Evolutionary conservation across 2,888 invertebrate species (phyloP).

Genomic region (Scrobipalpa costella): DNA sequence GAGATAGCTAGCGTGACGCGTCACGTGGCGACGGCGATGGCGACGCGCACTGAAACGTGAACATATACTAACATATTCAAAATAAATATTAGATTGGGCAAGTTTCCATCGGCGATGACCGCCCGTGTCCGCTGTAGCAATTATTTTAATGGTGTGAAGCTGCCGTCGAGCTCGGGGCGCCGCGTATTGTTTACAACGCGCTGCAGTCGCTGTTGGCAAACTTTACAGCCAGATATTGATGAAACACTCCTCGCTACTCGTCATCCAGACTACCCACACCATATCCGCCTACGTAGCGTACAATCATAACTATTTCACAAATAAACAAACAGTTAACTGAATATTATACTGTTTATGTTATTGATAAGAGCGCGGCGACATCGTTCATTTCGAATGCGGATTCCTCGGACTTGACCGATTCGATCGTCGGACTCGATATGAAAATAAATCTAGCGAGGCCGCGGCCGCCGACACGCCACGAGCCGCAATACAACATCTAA

Average conservation of each 20-base stretch:
- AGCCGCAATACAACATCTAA: too few species aligned
- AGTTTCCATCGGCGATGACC: conserved; percentile 54
- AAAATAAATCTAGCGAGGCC: not conserved
- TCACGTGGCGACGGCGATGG: conserved; percentile 21
- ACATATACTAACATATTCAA: conserved; percentile 22
- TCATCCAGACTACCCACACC: not conserved
- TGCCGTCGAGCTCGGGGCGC: not conserved
- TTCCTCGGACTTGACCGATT: conserved; percentile 7
- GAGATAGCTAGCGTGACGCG: conserved; percentile 25
- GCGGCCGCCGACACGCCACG: not conserved
- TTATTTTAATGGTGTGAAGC: conserved; percentile 39
- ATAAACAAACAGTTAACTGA: not conserved
- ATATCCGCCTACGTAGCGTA: not conserved
- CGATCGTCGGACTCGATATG: conserved; percentile 9
- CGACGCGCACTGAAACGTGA: conserved; percentile 20
- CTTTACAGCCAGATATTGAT: not conserved
- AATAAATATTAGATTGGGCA: conserved; percentile 60
- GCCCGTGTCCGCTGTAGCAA: conserved; percentile 50
- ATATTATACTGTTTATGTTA: conserved; percentile 2
- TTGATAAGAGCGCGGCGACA: conserved; percentile 7
- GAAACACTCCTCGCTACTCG: not conserved
- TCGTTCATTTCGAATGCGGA: not conserved
- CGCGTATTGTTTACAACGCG: conserved; percentile 11
- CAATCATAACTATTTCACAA: not conserved
- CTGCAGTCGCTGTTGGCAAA: conserved; percentile 35